phyloP scores from a whole-genome alignment of 1,140 invertebrate genomes.

The Idris sp. region DNA sequence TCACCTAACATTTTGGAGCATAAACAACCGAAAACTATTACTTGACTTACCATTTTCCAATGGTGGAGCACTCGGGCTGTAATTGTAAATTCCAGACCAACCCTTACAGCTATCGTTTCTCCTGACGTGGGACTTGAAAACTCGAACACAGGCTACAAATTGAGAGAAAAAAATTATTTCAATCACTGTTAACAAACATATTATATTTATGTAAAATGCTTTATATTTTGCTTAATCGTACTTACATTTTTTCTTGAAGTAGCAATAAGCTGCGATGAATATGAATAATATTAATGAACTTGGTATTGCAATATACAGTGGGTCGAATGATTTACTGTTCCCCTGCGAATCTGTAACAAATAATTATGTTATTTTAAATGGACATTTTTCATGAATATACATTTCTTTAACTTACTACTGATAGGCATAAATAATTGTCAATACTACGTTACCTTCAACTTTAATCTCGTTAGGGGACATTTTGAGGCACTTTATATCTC shows the following conservation, averaged over 20 bases:
- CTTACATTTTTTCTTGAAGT: constrained; percentile 50
- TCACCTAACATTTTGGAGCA: constrained; percentile 35
- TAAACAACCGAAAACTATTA: constrained; percentile 45
- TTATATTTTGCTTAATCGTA: background rate
- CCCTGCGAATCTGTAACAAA: too few species aligned
- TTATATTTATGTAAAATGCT: constrained; percentile 6
- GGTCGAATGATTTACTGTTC: too few species aligned
- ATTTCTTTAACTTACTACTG: too few species aligned
- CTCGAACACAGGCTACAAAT: constrained; percentile 49
- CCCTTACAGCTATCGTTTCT: constrained; percentile 32
- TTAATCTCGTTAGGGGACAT: too few species aligned
- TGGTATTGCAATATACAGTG: constrained; percentile 41
- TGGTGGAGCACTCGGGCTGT: constrained; percentile 64
- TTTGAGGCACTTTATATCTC: too few species aligned
- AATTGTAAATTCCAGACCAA: constrained; percentile 45
- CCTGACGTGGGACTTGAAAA: constrained; percentile 42
- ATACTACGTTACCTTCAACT: too few species aligned
- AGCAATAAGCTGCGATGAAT: constrained; percentile 17
- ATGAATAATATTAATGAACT: constrained; percentile 23
- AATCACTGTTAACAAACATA: constrained; percentile 23
- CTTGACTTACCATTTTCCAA: constrained; percentile 63
- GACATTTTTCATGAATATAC: too few species aligned
- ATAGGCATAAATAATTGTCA: too few species aligned
- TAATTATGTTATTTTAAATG: too few species aligned
- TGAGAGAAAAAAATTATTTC: constrained; percentile 36